Evolutionary conservation across 2,797 vertebrate genomes (phyloP), one percentile per base, ranked within the genome.

Genomic region (Morus bassanus): DNA sequence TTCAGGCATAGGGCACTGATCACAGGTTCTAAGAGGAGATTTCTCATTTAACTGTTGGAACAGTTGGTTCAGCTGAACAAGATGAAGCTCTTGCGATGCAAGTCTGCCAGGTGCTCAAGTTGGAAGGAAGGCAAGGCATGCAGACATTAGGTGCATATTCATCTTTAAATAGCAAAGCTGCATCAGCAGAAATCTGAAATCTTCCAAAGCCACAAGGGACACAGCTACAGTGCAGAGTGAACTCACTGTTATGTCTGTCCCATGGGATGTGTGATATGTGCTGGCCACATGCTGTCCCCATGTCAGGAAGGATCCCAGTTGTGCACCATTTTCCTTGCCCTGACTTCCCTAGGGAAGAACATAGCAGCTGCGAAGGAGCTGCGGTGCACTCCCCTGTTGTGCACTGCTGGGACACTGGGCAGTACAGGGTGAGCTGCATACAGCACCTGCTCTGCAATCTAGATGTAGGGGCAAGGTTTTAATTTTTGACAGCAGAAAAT

Each of bases 391-490:
- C 11, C 17, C 8, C 3, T 68, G 48, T 64, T 10, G 5, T 33
- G 63, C 48, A 56, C 13, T 70, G 39, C 16, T 46, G 23, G 37
- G 43, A 69, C 14, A 14, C 24, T 59, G n/a, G 7, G 48, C 22
- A 0, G 0, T 48, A 16, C 1, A 3, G 39, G 6, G 39, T 65
- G 43, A 81, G 35, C 33, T 54, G 27, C 56, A 41, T 56, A 61
- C 76, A 94, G 28, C 28, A 88, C 23, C 35, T 78, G 28, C 63
- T 93, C 63, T 92, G 35, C 77, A 84, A 37, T 45, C 65, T 51
- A 68, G 63, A 35, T 46, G 15, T 27, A 73, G 61, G 35, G n/a
- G 12, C 39, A 92, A 92, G 59, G 9, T 81, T 83, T 89, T 84
- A 3, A 37, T 56, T 88, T 95, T 81, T 89, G 61, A 63, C 0